A percentile compares a stretch with the other conserved stretches of the same genome.
phyloP scores from a whole-genome alignment of 2,113 vertebrate species.

The Hyperopisus bebe region DNA sequence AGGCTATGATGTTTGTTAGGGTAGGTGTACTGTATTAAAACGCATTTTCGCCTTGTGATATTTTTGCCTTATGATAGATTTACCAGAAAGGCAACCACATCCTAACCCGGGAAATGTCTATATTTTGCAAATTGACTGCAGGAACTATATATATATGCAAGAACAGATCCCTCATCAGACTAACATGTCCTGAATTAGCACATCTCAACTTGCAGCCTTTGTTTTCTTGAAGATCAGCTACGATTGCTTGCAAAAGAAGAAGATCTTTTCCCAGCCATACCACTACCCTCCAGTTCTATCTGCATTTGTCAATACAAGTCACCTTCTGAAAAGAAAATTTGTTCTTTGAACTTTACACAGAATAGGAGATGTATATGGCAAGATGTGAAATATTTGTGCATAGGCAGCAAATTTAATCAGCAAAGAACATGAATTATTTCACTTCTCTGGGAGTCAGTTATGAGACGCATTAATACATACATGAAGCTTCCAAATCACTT shows the following conservation, averaged over 20 bases:
- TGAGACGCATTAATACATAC: neutral
- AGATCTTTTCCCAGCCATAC: neutral
- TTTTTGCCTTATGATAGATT: neutral
- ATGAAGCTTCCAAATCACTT: neutral
- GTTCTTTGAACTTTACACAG: neutral
- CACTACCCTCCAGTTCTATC: neutral
- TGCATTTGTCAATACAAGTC: neutral
- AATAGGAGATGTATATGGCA: neutral
- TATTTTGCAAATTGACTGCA: neutral
- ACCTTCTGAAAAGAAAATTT: neutral
- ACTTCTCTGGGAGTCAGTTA: neutral
- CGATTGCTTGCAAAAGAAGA: neutral
- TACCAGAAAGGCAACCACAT: neutral
- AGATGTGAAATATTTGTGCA: neutral
- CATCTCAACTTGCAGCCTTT: neutral
- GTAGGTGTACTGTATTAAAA: neutral
- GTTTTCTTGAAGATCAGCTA: neutral
- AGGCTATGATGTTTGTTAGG: neutral
- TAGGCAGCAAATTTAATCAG: neutral
- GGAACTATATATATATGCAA: neutral
- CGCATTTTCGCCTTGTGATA: neutral
- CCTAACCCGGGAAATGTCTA: neutral
- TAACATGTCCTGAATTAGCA: neutral
- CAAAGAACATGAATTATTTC: constrained; percentile 8
- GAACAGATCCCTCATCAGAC: neutral